Evolutionary conservation across 2,797 vertebrate genomes (phyloP).

Genomic region (Rhinophrynus dorsalis): DNA sequence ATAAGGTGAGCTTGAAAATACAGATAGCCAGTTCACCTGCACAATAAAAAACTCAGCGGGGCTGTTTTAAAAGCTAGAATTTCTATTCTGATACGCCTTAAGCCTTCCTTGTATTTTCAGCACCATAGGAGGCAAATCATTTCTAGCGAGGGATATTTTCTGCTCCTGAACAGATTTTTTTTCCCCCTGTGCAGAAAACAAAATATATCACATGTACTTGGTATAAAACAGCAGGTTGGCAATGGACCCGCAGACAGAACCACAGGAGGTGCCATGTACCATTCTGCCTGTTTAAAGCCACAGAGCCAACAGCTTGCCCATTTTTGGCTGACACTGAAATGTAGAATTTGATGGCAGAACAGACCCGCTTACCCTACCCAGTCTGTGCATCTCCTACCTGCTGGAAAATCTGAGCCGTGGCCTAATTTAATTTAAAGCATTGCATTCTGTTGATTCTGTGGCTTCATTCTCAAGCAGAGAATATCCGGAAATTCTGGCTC

Average conservation of each 20-base stretch:
- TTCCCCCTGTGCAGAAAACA: constrained; percentile 36
- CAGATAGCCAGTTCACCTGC: constrained; percentile 30
- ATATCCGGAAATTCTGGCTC: too few relatives aligned
- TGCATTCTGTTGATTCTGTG: too few relatives aligned
- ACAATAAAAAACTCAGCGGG: constrained; percentile 41
- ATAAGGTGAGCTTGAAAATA: neutral
- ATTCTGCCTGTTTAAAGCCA: constrained; percentile 44
- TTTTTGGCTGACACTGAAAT: constrained; percentile 2
- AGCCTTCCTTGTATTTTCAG: constrained; percentile 46
- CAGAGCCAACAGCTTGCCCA: constrained; percentile 10
- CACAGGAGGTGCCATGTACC: constrained; percentile 31
- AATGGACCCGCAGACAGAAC: constrained; percentile 39
- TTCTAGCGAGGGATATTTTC: constrained; percentile 46
- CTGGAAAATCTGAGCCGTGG: too few relatives aligned
- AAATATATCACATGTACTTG: constrained; percentile 47
- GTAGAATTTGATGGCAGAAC: too few relatives aligned
- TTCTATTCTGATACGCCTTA: constrained; percentile 42
- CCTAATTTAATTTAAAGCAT: too few relatives aligned
- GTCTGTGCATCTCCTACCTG: too few relatives aligned
- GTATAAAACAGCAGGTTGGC: constrained; percentile 44
- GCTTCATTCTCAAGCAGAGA: too few relatives aligned
- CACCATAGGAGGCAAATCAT: constrained; percentile 46
- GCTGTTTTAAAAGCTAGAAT: constrained; percentile 48
- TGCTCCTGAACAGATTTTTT: constrained; percentile 39
- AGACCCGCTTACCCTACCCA: too few relatives aligned